Conservation (phyloP, 2,113 vertebrate species). For the Bungarus multicinctus region DNA sequence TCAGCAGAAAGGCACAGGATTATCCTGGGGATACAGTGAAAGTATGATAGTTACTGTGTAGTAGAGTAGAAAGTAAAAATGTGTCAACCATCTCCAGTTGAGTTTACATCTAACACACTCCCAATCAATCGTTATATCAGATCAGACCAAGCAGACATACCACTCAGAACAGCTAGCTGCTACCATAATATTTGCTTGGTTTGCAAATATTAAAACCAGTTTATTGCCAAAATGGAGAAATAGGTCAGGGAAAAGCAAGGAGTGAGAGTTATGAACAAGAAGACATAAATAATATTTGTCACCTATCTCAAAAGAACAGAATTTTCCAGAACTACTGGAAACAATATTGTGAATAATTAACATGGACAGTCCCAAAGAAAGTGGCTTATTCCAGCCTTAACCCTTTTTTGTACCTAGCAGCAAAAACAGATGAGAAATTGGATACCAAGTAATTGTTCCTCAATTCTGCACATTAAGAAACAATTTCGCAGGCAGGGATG, state of each 20-base stretch:
- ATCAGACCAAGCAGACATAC: neutral
- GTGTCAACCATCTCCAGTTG: neutral
- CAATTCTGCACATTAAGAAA: neutral
- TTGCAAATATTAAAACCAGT: neutral
- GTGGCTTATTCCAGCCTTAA: neutral
- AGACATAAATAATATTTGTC: neutral
- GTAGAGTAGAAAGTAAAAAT: neutral
- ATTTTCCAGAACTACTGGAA: neutral
- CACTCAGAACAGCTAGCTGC: neutral
- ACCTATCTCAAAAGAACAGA: neutral
- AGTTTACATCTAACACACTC: neutral
- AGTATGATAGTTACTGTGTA: neutral
- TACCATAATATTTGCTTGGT: neutral
- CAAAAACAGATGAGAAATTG: neutral
- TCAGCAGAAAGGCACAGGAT: neutral
- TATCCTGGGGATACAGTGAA: neutral
- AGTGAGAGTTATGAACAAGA: neutral
- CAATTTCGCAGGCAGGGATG: neutral
- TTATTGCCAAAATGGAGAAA: neutral
- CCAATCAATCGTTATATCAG: neutral
- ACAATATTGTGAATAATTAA: neutral
- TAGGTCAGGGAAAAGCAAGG: neutral
- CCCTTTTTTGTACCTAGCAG: neutral
- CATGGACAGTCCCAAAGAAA: neutral
- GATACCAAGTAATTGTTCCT: neutral